Evolutionary conservation across 2,888 invertebrate genomes (phyloP), one percentile per base, ranked within the genome.

Genomic region (Didymodactylos carnosus): DNA sequence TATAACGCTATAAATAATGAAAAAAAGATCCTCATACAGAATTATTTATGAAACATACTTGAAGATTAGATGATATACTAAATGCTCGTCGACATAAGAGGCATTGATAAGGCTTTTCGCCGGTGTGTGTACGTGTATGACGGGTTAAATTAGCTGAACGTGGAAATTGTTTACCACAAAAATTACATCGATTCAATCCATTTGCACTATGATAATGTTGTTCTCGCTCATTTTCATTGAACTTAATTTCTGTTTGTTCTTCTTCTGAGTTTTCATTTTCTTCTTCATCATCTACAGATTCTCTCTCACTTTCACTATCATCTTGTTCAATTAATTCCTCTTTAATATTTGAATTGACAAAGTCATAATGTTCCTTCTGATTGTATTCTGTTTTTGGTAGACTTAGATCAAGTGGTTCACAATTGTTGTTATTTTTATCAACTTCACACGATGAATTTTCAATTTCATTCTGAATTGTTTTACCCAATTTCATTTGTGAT

Each of bases 11-110:
- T n/a, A n/a, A n/a, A n/a, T n/a, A n/a, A n/a, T n/a, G n/a, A n/a
- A n/a, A n/a, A n/a, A n/a, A n/a, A n/a, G n/a, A n/a, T n/a, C n/a
- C n/a, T n/a, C n/a, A n/a, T n/a, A n/a, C n/a, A n/a, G n/a, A n/a
- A n/a, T n/a, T 98, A 82, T 98, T 98, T 72, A 97, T 87, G 5
- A 98, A 94, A 84, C 98, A 97, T n/a, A 97, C 87, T 83, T 95
- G 94, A 76, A 98, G 86, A 82, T 97, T 97, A 72, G 94, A 94
- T 0, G 94, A 94, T 79, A 98, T 98, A 78, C 93, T 94, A 85
- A 98, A 98, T n/a, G 93, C 92, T 3, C 97, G 87, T 82, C 95
- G 69, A 51, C 75, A 75, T 41, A 53, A 69, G 43, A 39, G 91
- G 84, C 98, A 98, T 75, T 81, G 81, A 77, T 84, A 84, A 0